Base-by-base conservation (phyloP, 2,888 invertebrate species). In the Caenorhabditis japonica region DNA sequence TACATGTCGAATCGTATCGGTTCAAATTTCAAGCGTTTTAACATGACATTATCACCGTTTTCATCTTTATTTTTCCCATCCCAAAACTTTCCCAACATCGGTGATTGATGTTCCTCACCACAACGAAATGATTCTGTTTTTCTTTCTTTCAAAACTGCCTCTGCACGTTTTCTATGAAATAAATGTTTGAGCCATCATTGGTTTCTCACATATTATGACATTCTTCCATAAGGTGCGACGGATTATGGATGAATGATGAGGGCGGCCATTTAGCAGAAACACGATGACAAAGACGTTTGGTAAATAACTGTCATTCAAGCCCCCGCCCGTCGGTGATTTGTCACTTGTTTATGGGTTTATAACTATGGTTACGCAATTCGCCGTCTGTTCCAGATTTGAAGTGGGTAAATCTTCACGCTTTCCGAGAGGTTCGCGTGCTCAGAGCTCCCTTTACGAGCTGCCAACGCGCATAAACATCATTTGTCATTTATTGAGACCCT, bases 381-480 rank as follows among this genome's bases (percentile, higher is more conserved):
- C 71, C 71, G 15, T 71, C 71, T 71, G 71, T 64, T 62, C 51
- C 44, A 58, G 51, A 52, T 71, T 58, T 64, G 46, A 38, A 62
- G 61, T 58, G 55, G 47, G 33, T 41, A 47, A 44, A 41, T 34
- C 27, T 55, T 36, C 47, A n/a, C n/a, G n/a, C 30, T 41, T 49
- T 56, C 52, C 64, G 55, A 64, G 64, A 27, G 53, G 13, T 23
- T 25, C 30, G 33, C 41, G 41, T 41, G 49, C 12, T 36, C 39
- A 27, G 38, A 27, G 33, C 49, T 41, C 30, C 19, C 23, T 44
- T 17, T 27, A 59, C 47, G 39, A 47, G 51, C 56, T 56, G 49
- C 64, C 56, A 56, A 66, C 64, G 36, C 56, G 59, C 59, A 70
- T 70, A 70, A 61, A 70, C 70, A 70, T 70, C 70, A 70, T 70